Base-by-base conservation (phyloP, 2,113 vertebrate genomes). In the Hippocampus guttulatus region DNA sequence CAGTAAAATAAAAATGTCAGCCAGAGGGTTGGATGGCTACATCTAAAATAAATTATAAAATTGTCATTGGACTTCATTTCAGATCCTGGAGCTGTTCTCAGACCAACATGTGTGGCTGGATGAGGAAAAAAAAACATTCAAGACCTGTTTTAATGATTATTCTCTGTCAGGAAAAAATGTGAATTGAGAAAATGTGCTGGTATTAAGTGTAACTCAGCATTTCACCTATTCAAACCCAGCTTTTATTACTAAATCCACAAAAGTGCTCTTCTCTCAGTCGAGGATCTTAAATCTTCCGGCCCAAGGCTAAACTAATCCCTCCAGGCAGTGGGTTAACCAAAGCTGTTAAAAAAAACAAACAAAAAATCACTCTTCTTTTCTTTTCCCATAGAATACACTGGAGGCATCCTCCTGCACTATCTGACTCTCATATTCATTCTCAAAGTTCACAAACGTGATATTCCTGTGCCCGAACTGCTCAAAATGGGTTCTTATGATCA, bases 71-170 rank as follows among this genome's bases (percentile, higher is more conserved):
- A 40, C 15, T 49, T 43, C 8, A 64, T 30, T 75, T 67, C 57
- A 74, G 55, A 16, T 54, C 52, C 21, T 54, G 52, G 21, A 54
- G 21, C 64, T 78, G 61, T 68, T 16, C 68, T 67, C 27, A 57
- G 25, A 25, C 41, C 41, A 40, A 67, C 21, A 38, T 64, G 38
- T 40, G 68, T 16, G 8, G 8, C 52, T n/a, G 16, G 54, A 70
- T 60, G 64, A 27, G 33, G 5, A 8, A 10, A 3, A 57, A 14
- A 12, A 16, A 30, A 23, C 61, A 61, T 63, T 61, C 10, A 64
- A 45, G 41, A 25, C 21, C 18, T 2, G 15, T 18, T 63, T 27
- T 15, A 58, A 58, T 61, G 18, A 61, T 33, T 61, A 20, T 61
- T 33, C 27, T 3, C 12, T 61, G 6, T 33, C 1, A 61, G 58